phyloP scores from a whole-genome alignment of 2,113 vertebrate species.

The Varanus salvator region DNA sequence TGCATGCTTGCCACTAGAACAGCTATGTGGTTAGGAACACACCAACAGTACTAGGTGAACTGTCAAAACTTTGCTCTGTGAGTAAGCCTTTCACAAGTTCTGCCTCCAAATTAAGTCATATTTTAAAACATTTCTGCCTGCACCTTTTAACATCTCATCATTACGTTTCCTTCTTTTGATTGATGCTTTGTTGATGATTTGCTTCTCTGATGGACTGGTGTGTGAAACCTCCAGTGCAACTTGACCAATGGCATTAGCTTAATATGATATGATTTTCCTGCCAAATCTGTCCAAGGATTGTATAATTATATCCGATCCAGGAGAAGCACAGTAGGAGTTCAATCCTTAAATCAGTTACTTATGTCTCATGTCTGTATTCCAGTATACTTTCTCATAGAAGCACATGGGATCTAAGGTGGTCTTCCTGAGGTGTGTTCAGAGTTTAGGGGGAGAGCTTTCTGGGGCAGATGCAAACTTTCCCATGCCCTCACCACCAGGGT shows the following conservation, averaged over 20 bases:
- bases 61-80: too few relatives aligned
- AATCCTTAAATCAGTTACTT: neutral
- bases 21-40: too few relatives aligned
- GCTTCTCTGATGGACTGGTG: neutral
- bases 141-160: too few relatives aligned
- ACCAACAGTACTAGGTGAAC: too few relatives aligned
- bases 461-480: neutral
- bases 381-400: neutral
- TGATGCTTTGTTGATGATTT: neutral
- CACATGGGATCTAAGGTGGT: neutral
- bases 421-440: neutral
- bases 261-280: neutral
- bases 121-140: too few relatives aligned
- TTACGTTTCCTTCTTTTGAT: neutral
- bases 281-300: neutral
- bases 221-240: neutral
- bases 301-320: neutral
- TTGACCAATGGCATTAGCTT: neutral
- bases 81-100: too few relatives aligned
- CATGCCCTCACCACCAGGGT: neutral
- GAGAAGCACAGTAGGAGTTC: neutral
- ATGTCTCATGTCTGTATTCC: neutral
- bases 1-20: too few relatives aligned
- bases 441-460: neutral
- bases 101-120: too few relatives aligned